Evolutionary conservation across 2,797 vertebrate genomes (phyloP), one percentile per base, ranked within the genome.

Genomic region (Acridotheres tristis): DNA sequence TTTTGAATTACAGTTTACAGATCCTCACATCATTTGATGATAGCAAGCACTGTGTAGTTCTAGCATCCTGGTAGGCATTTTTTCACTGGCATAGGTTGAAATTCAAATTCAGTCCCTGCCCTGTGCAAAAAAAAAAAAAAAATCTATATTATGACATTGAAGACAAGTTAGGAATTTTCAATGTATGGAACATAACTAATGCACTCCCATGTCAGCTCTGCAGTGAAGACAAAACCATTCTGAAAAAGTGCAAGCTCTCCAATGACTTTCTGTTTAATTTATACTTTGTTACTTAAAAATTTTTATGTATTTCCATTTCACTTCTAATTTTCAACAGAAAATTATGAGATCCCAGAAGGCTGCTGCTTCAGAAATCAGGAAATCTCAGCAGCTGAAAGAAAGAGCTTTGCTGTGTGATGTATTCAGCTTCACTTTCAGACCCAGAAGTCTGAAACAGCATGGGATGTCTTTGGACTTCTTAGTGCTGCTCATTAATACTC

Each of bases 1-100:
- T 69, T 94, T 16, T 71, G 77, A 87, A 90, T 90, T 63, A 87
- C 73, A 25, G 80, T 62, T 94, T 90, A 90, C 83, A 88, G 53
- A 50, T 87, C 55, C 25, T 84, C 55, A 69, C 20, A 76, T 86
- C 66, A 50, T 47, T 72, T 91, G 63, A 88, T 88, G 48, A 82
- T 66, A 88, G 85, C 30, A 86, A 59, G 48, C 55, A 69, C 32
- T 26, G n/a, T 71, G 69, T 48, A 89, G n/a, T 79, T 78, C 36
- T 61, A 76, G 18, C 42, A 84, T 50, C 42, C 76, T 78, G 76
- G 76, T 79, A 45, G 61, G 51, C 38, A 84, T 84, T 76, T 95
- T 91, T 66, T 78, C 66, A 51, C 29, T 81, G 47, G 54, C 51
- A 86, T 91, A 92, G 36, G 40, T 20, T 84, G 66, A 94, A 94